Evolutionary conservation across 2,113 vertebrate species (phyloP).

Genomic region (Ranitomeya imitator): DNA sequence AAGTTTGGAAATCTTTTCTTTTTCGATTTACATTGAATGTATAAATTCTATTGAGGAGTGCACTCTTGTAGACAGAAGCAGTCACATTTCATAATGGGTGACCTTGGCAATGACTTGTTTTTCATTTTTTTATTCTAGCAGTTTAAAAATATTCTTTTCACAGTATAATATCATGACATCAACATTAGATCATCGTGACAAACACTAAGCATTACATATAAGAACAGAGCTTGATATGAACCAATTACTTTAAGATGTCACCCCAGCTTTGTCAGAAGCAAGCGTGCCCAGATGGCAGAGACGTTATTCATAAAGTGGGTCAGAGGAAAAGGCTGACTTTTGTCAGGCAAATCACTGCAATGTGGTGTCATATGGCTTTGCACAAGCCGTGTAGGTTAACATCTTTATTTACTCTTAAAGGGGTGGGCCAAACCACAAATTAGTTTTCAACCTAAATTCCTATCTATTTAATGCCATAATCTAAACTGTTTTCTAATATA

Average conservation of each 20-base stretch:
- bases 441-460: too few species aligned
- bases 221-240: neutral
- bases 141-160: neutral
- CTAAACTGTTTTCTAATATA: too few species aligned
- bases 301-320: constrained; percentile 24
- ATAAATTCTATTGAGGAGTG: neutral
- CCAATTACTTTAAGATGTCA: constrained; percentile 1
- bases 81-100: neutral
- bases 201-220: neutral
- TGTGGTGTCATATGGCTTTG: neutral
- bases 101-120: neutral
- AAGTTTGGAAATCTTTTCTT: too few species aligned
- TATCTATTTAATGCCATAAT: too few species aligned
- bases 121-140: neutral
- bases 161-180: neutral
- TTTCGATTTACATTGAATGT: neutral
- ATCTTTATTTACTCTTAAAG: neutral
- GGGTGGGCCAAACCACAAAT: too few species aligned
- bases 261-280: neutral
- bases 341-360: neutral
- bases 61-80: neutral
- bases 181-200: neutral
- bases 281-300: neutral
- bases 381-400: neutral
- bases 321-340: constrained; percentile 7